A percentile compares a stretch with the other conserved stretches of the same genome.
These are phyloP conservation scores for Cirrhinus molitorella DNA, from an alignment of 2,797 vertebrate species.

Conservation along the genomic window DNA sequence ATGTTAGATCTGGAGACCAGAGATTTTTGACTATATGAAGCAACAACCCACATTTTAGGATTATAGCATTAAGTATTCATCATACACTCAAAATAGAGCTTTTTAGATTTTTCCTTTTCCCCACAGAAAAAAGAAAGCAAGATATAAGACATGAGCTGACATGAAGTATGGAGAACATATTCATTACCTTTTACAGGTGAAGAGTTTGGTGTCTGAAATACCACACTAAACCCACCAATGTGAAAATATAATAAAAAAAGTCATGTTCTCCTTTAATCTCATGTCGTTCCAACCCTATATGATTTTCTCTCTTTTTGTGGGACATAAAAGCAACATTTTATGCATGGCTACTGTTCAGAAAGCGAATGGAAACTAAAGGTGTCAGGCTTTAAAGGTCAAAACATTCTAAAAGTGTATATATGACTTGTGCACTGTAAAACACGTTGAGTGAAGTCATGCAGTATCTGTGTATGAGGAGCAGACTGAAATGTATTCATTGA, in stretches of 20 bases:
- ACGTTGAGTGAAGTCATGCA: background rate
- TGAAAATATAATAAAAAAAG: background rate
- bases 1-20: background rate
- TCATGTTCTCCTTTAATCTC: background rate
- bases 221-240: background rate
- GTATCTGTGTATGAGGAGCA: background rate
- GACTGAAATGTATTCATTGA: constrained; percentile 1
- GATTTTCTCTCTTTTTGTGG: background rate
- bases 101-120: background rate
- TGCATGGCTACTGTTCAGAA: too few relatives aligned
- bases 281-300: background rate
- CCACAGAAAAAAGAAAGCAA: background rate
- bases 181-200: background rate
- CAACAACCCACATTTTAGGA: background rate
- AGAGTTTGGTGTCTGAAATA: background rate
- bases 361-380: background rate
- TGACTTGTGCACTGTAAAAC: too few relatives aligned
- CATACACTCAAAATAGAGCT: too few relatives aligned
- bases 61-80: background rate
- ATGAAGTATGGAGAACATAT: too few relatives aligned
- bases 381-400: constrained; percentile 1
- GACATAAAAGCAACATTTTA: background rate
- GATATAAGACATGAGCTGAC: background rate
- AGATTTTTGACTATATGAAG: background rate
- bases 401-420: background rate